Evolutionary conservation across 1,140 invertebrate species (phyloP).

Genomic region (Pectinophora gossypiella): DNA sequence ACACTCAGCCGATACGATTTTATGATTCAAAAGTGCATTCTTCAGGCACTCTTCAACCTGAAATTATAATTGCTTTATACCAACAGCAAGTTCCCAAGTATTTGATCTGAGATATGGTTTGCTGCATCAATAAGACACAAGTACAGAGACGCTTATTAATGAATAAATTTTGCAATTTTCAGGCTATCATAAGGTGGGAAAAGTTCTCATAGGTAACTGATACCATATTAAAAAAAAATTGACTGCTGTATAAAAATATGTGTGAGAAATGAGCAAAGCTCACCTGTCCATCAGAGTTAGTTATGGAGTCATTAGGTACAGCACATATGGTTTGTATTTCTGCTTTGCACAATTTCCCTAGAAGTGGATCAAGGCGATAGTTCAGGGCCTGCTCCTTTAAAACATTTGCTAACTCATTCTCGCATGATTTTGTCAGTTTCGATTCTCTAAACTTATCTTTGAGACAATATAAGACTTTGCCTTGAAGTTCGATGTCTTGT

Average conservation of each 20-base stretch:
- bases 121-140: no score
- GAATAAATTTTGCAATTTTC: no score
- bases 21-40: conserved; percentile 82
- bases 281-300: conserved; percentile 75
- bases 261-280: no score
- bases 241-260: no score
- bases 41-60: conserved; percentile 93
- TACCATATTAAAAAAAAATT: no score
- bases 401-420: conserved; percentile 87
- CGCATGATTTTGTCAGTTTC: conserved; percentile 84
- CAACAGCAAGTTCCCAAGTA: no score
- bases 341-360: conserved; percentile 85
- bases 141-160: no score
- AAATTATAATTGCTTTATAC: no score
- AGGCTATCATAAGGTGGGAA: no score
- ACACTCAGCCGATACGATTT: conserved; percentile 85
- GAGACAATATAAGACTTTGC: conserved; percentile 82
- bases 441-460: conserved; percentile 86
- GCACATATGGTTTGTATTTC: conserved; percentile 81
- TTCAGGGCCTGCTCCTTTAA: conserved; percentile 91
- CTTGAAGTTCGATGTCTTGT: conserved; percentile 78
- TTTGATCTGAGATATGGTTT: no score
- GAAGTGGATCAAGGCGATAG: conserved; percentile 89
- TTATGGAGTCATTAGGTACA: conserved; percentile 71
- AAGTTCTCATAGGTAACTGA: no score